A percentile compares a stretch with the other conserved stretches of the same genome.
Conservation (phyloP, 2,113 vertebrate species). For the Pseudorhombus dupliciocellatus region DNA sequence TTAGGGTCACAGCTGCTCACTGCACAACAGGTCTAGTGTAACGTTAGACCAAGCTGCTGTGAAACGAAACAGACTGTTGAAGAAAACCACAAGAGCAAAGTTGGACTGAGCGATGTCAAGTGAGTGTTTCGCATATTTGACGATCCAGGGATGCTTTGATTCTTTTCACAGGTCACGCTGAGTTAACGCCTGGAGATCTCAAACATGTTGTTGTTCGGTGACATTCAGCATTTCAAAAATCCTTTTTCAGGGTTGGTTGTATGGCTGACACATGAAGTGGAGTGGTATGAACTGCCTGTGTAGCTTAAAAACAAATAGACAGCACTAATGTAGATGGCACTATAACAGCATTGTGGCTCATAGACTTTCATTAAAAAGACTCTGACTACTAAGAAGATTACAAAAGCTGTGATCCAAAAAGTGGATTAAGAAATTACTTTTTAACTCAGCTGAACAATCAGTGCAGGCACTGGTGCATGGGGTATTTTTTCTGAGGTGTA, state of each 20-base stretch:
- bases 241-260: background rate
- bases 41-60: too few species aligned
- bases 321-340: background rate
- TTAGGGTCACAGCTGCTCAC: too few species aligned
- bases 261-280: background rate
- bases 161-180: background rate
- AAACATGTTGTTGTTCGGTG: background rate
- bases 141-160: background rate
- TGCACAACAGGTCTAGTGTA: too few species aligned
- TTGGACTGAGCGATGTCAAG: background rate
- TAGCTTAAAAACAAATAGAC: background rate
- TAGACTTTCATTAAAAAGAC: background rate
- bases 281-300: background rate
- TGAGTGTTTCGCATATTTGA: slow-evolving; percentile 2
- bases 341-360: background rate
- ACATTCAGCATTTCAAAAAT: background rate
- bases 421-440: background rate
- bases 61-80: too few species aligned
- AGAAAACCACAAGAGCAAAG: background rate
- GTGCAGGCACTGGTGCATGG: background rate
- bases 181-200: background rate
- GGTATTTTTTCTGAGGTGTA: slow-evolving; percentile 46
- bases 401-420: background rate
- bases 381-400: too few species aligned
- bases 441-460: background rate